These are phyloP conservation scores for Ptychoptera albimana DNA, from an alignment of 2,888 invertebrate genomes.

Conservation along the genomic window DNA sequence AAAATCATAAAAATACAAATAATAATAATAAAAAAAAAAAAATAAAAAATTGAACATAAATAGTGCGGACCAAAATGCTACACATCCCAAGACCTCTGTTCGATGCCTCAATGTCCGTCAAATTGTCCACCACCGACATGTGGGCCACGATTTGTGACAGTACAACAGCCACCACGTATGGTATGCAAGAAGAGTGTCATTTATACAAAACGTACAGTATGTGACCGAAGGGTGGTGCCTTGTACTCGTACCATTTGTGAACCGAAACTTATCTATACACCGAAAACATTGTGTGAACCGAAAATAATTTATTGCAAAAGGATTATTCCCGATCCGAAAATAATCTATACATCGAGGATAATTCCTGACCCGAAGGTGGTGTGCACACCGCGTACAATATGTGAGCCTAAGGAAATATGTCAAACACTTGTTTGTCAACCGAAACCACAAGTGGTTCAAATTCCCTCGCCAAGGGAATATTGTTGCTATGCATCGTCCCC, in stretches of 20 bases:
- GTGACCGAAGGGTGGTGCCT: constrained; percentile 20
- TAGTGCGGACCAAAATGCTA: constrained; percentile 24
- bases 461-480: constrained; percentile 25
- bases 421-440: constrained; percentile 25
- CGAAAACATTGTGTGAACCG: constrained; percentile 23
- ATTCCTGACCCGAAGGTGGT: constrained; percentile 25
- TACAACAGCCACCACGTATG: constrained; percentile 24
- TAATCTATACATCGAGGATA: constrained; percentile 23
- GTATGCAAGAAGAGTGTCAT: constrained; percentile 25
- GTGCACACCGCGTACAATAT: constrained; percentile 22
- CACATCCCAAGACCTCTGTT: constrained; percentile 21
- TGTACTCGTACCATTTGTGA: constrained; percentile 20
- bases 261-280: constrained; percentile 23
- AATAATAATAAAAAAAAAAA: no score
- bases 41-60: neutral
- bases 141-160: constrained; percentile 22
- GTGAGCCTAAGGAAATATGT: constrained; percentile 25
- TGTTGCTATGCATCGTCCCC: constrained; percentile 25
- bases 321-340: constrained; percentile 17
- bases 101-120: constrained; percentile 23
- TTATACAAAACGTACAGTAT: constrained; percentile 11
- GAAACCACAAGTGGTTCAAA: constrained; percentile 23
- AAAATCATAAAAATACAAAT: no score
- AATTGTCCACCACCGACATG: constrained; percentile 19
- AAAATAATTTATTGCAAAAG: constrained; percentile 17